phyloP scores from a whole-genome alignment of 2,113 vertebrate species.

The Antennarius striatus region DNA sequence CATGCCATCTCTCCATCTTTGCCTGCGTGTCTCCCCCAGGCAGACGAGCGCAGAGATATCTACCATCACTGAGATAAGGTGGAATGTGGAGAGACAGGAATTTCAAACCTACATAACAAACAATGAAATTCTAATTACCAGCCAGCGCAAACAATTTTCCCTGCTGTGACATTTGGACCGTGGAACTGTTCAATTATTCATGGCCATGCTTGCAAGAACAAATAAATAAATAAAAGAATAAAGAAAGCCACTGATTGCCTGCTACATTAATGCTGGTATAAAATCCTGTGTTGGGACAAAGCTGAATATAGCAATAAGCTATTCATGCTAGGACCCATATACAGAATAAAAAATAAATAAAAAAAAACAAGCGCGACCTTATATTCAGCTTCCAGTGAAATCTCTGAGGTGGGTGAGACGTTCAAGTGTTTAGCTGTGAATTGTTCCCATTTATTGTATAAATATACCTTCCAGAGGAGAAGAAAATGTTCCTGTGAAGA shows the following conservation, averaged over 20 bases:
- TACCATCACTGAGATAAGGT: conserved; percentile 60
- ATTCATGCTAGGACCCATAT: conserved; percentile 65
- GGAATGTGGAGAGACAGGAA: conserved; percentile 69
- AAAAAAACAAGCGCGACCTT: conserved; percentile 66
- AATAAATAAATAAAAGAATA: conserved; percentile 42
- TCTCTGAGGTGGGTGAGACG: conserved; percentile 67
- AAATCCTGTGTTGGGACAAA: conserved; percentile 69
- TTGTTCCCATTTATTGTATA: conserved; percentile 55
- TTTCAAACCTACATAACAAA: conserved; percentile 78
- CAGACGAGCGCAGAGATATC: conserved; percentile 40
- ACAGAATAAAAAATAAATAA: conserved; percentile 63
- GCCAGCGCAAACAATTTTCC: conserved; percentile 76
- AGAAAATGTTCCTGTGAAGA: conserved; percentile 53
- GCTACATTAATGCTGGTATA: conserved; percentile 66
- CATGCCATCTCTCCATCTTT: conserved; percentile 54
- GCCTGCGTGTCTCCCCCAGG: conserved; percentile 40
- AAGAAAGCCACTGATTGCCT: conserved; percentile 41
- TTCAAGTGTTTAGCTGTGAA: conserved; percentile 60
- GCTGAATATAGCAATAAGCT: conserved; percentile 77
- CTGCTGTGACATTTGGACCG: conserved; percentile 81
- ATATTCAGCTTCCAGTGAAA: conserved; percentile 64
- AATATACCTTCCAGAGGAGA: conserved; percentile 61
- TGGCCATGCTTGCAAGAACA: conserved; percentile 52
- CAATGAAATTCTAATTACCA: conserved; percentile 81
- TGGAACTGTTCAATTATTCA: conserved; percentile 82